Conservation (phyloP, 30 jellyfish, hydroid and myxozoan species). For the Rhopilema esculentum region DNA sequence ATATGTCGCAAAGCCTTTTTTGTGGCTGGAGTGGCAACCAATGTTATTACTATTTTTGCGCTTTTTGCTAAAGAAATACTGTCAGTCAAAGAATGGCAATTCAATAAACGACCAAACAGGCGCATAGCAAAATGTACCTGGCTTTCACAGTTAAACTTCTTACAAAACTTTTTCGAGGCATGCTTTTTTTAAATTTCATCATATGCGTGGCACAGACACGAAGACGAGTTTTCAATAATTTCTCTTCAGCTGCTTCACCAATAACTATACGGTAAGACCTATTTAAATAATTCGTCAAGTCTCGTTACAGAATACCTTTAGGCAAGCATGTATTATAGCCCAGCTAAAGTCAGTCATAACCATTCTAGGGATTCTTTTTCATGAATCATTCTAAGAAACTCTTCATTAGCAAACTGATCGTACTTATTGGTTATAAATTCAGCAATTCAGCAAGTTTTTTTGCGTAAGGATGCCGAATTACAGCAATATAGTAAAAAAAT, state of each 20-base stretch:
- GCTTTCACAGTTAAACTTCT: background rate
- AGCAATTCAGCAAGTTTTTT: slow-evolving; percentile 28
- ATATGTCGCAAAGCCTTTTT: background rate
- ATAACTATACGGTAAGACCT: slow-evolving; percentile 9
- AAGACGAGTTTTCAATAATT: slow-evolving; percentile 1
- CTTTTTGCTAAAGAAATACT: background rate
- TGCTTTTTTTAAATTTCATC: slow-evolving; percentile 27
- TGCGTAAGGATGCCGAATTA: slow-evolving; percentile 52
- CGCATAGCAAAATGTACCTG: slow-evolving; percentile 1
- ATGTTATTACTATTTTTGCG: background rate
- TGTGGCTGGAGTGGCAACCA: background rate
- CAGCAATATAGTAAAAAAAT: slow-evolving; percentile 24
- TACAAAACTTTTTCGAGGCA: background rate
- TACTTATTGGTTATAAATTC: slow-evolving; percentile 36
- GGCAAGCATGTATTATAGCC: slow-evolving; percentile 44
- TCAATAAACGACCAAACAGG: background rate
- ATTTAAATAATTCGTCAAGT: background rate
- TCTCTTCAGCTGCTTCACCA: background rate
- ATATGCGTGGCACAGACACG: slow-evolving; percentile 25
- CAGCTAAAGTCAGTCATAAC: slow-evolving; percentile 22
- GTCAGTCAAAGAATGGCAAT: background rate
- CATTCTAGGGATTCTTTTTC: slow-evolving; percentile 32
- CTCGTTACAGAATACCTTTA: slow-evolving; percentile 28
- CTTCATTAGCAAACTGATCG: slow-evolving; percentile 28
- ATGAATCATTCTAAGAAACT: slow-evolving; percentile 18